Conservation (phyloP, 2,888 invertebrate species). For the Tetramorium bicarinatum region DNA sequence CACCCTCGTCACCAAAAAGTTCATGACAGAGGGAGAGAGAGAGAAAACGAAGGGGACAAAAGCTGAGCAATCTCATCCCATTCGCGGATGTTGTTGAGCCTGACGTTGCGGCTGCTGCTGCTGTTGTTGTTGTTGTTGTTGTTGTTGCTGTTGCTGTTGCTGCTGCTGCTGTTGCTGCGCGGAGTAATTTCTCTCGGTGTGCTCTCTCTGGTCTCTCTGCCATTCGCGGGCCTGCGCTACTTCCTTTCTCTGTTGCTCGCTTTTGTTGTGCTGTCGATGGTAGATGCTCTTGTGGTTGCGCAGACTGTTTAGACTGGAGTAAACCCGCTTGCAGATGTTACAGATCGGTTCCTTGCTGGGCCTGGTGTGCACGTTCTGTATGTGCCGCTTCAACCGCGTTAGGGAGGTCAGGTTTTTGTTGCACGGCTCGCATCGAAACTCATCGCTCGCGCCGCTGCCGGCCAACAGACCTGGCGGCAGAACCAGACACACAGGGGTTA, state of each 20-base stretch:
- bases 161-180: slow-evolving; percentile 71
- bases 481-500: slow-evolving; percentile 86
- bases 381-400: slow-evolving; percentile 95
- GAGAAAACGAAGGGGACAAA: slow-evolving; percentile 23
- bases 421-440: slow-evolving; percentile 96
- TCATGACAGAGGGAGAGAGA: slow-evolving; percentile 42
- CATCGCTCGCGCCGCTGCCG: slow-evolving; percentile 91
- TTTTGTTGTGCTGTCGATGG: slow-evolving; percentile 90
- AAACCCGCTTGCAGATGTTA: slow-evolving; percentile 96
- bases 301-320: slow-evolving; percentile 96
- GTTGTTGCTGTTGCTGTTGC: slow-evolving; percentile 67
- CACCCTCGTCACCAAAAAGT: slow-evolving; percentile 18
- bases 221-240: slow-evolving; percentile 83
- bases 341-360: slow-evolving; percentile 96
- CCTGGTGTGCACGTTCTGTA: slow-evolving; percentile 96
- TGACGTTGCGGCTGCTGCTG: slow-evolving; percentile 60
- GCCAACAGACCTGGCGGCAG: slow-evolving; percentile 89
- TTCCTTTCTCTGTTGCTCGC: slow-evolving; percentile 91
- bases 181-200: slow-evolving; percentile 70
- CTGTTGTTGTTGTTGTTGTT: slow-evolving; percentile 60
- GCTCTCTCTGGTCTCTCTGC: slow-evolving; percentile 78
- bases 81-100: slow-evolving; percentile 72
- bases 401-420: slow-evolving; percentile 96
- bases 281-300: slow-evolving; percentile 97
- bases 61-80: slow-evolving; percentile 74